Conservation (phyloP, 2,113 vertebrate genomes). For the Chaetorhynchus papuensis region DNA sequence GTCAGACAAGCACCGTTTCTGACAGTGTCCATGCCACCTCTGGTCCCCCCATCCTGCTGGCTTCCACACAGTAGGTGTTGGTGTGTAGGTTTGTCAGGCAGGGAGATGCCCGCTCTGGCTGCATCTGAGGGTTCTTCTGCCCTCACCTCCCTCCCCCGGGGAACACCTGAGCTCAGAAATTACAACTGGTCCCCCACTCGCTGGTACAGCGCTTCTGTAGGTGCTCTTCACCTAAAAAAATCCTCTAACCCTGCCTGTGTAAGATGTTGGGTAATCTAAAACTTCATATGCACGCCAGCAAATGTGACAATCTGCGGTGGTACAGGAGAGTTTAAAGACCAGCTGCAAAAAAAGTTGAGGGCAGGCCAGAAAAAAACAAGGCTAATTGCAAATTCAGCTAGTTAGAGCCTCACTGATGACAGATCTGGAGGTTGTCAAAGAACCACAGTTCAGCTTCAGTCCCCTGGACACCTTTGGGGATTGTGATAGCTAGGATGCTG, state of each 20-base stretch:
- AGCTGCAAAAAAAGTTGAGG: not conserved
- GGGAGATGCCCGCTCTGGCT: not conserved
- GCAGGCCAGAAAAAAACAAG: not conserved
- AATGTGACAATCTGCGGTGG: not conserved
- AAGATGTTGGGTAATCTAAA: not conserved
- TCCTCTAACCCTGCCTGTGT: not conserved
- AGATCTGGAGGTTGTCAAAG: not conserved
- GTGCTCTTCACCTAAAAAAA: not conserved
- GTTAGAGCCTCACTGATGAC: not conserved
- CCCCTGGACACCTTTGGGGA: not conserved
- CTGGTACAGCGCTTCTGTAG: not conserved
- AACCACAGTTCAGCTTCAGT: not conserved
- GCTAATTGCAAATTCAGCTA: not conserved
- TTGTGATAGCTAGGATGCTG: not conserved
- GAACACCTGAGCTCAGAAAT: not conserved
- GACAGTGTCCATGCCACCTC: accelerated
- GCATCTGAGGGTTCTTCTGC: not conserved
- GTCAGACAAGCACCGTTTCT: not conserved
- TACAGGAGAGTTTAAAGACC: not conserved
- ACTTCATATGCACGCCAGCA: not conserved
- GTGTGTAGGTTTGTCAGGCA: accelerated
- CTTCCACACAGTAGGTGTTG: accelerated
- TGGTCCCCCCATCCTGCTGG: accelerated
- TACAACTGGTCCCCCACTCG: accelerated
- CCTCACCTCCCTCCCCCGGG: not conserved